A percentile compares a stretch with the other conserved stretches of the same genome.
These are phyloP conservation scores for Caenorhabditis inopinata DNA, from an alignment of 1,140 invertebrate species.

Conservation along the genomic window DNA sequence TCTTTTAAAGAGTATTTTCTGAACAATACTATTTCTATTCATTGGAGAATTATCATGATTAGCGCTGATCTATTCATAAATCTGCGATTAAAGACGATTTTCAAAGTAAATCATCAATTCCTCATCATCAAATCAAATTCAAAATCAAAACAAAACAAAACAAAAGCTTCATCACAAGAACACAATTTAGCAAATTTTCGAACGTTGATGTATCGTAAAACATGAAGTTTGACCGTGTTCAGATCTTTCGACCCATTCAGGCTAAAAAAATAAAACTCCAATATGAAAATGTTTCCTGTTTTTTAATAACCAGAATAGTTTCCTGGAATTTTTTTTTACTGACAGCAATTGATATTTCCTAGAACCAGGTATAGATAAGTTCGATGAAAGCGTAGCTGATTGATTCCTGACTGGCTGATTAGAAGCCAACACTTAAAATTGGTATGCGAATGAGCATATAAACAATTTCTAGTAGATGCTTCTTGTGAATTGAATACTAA, in stretches of 20 bases:
- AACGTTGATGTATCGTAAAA: not conserved
- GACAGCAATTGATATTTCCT: not conserved
- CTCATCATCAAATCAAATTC: too few species aligned
- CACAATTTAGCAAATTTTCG: not conserved
- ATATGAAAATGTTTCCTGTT: not conserved
- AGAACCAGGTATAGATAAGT: not conserved
- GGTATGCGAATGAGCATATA: not conserved
- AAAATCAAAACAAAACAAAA: not conserved
- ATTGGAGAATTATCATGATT: too few species aligned
- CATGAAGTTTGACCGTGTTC: not conserved
- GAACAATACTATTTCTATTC: too few species aligned
- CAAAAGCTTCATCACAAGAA: not conserved
- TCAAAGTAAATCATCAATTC: too few species aligned
- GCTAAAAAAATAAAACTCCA: not conserved
- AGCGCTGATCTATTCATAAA: too few species aligned
- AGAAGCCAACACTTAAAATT: not conserved
- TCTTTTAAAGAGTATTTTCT: too few species aligned
- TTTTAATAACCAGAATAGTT: not conserved
- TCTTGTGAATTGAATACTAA: conserved; percentile 23
- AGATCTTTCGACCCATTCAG: not conserved
- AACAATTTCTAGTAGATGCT: not conserved
- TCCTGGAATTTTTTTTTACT: too few species aligned
- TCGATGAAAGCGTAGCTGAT: not conserved
- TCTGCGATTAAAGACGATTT: too few species aligned
- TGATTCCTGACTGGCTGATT: conserved; percentile 23